Base-by-base conservation (phyloP, 2,888 invertebrate species). In the Campoletis raptor region DNA sequence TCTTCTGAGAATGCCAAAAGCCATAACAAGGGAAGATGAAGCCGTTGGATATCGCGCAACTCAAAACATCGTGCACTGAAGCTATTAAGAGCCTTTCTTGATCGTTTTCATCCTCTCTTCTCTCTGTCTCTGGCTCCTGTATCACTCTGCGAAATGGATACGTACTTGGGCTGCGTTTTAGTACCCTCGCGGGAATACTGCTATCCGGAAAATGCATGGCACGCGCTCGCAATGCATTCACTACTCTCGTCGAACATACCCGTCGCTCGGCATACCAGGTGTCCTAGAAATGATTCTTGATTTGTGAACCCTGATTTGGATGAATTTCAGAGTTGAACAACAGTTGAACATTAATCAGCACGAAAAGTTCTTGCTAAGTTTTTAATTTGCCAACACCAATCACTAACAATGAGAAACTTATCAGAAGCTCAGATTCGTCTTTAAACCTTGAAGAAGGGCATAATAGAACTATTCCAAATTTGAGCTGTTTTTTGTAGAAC, bases 141-240 rank as follows among this genome's bases (percentile, higher is more conserved):
- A 66, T 48, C 72, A 36, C 67, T 67, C 72, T 72, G 67, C 61
- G 69, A 61, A 64, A 82, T 57, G 52, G 87, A 83, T 85, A 83
- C 83, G 82, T 69, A 76, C 67, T 81, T 70, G 15, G 37, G 69
- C 24, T 73, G 67, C 76, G 64, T 78, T 86, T 88, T 83, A 88
- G 81, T 78, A 85, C 77, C 54, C 86, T 45, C 85, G n/a, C 24
- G 80, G 79, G 48, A 86, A 84, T 84, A 61, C 67, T 10, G 42
- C 48, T 48, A 80, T 72, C 61, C 18, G 61, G 61, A 21, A 48
- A 36, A 72, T 80, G 48, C 70, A 45, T 36, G 69, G 52, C 80
- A 80, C 81, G 81, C 81, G 66, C 69, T 73, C 54, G 30, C 66
- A 76, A 81, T 67, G 73, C 73, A n/a, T 76, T 78, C 52, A 45